Conservation (phyloP, 2,797 vertebrate genomes). For the Prunella strophiata region DNA sequence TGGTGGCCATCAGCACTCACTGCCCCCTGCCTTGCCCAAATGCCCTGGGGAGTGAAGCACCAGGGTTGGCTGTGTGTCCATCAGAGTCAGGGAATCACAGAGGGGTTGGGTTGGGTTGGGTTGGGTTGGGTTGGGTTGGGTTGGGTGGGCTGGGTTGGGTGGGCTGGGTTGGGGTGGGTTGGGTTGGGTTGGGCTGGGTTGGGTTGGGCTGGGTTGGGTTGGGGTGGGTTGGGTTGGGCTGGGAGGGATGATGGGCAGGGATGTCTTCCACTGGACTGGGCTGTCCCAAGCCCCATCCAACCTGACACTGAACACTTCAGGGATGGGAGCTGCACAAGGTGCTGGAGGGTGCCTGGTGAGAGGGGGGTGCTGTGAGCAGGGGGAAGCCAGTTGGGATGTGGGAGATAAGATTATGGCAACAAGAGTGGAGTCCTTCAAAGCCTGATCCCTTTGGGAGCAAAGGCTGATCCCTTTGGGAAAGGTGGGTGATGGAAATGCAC, state of each 20-base stretch:
- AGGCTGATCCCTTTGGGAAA: neutral
- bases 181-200: too few relatives aligned
- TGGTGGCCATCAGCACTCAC: neutral
- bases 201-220: too few relatives aligned
- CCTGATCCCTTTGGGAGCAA: neutral
- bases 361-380: neutral
- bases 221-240: too few relatives aligned
- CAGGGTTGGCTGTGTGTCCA: accelerated
- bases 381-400: neutral
- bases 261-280: neutral
- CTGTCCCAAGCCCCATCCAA: neutral
- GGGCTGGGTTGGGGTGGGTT: too few relatives aligned
- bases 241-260: neutral
- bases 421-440: neutral
- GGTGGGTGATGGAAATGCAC: neutral
- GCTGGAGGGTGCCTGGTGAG: neutral
- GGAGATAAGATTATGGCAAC: neutral
- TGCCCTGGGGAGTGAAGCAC: neutral
- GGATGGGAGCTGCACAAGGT: neutral
- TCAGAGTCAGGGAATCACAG: neutral
- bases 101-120: neutral
- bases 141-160: too few relatives aligned
- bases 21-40: neutral
- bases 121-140: too few relatives aligned
- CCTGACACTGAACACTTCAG: neutral